Evolutionary conservation across 2,888 invertebrate genomes (phyloP), one percentile per base, ranked within the genome.

Genomic region (Sarcophaga carnaria): DNA sequence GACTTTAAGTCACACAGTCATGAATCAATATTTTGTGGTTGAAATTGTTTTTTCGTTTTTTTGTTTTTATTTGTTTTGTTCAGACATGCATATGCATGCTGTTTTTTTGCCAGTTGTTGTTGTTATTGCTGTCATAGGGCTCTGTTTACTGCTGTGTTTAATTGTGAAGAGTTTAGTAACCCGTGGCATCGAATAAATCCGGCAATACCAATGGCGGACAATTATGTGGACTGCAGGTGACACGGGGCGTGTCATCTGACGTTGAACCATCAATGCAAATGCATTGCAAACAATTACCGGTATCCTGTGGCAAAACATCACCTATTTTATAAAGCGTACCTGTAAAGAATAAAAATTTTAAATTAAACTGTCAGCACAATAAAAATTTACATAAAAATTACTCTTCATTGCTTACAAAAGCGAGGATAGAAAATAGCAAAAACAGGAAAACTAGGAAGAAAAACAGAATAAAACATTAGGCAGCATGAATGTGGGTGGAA

Each of bases 271-370:
- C 93, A 87, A 95, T 95, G 92, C 96, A 96, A 91, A 95, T 94
- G 92, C 96, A 96, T 91, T 96, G 96, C 89, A 96, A 94, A 92
- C 96, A 96, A 92, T 96, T 96, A 89, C 96, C 96, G 78, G 96
- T 96, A 90, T 95, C 95, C 92, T 96, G 95, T 12, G 96, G 96
- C 89, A 96, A 93, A 88, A 95, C 94, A 90, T 96, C 95, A 62
- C 96, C 96, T 88, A 95, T 94, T 90, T 94, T 94, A 92, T 96
- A 96, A 89, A 94, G 94, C 86, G 94, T 94, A 86, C 96, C 96
- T 96, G 93, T 62, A 93, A 93, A 88, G 72, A 89, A 83, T 77
- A 63, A 64, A 75, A 59, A 77, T 37, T 37, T 1, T 10, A 37
- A 37, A 37, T 37, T 37, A 37, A 37, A 37, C 10, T 37, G 2